A percentile compares a stretch with the other conserved stretches of the same genome.
These are phyloP conservation scores for Pteronura brasiliensis DNA, from an alignment of 2,113 vertebrate species.

Conservation along the genomic window DNA sequence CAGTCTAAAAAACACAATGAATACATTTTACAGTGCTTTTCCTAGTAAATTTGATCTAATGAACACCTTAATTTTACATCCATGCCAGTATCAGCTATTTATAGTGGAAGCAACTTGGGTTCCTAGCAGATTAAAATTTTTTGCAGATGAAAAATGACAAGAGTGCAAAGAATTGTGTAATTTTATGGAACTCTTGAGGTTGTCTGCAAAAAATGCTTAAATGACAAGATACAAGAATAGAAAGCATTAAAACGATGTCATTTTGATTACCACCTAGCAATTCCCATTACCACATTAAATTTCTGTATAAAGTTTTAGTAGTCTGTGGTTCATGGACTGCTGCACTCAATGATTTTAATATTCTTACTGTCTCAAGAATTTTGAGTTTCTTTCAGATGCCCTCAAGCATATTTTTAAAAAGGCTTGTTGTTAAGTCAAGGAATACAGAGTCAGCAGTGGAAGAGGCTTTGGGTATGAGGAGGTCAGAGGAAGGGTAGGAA, in stretches of 20 bases:
- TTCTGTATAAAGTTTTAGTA: conserved; percentile 11
- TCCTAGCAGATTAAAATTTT: conserved; percentile 11
- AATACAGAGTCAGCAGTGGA: background rate
- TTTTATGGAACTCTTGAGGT: conserved; percentile 38
- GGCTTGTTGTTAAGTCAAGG: background rate
- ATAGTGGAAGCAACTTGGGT: background rate
- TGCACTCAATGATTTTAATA: conserved; percentile 28
- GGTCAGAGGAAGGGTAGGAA: background rate
- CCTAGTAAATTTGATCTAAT: background rate
- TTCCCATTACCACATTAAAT: conserved; percentile 23
- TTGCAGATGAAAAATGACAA: conserved; percentile 14
- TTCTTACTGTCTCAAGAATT: background rate
- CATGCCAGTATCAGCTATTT: background rate
- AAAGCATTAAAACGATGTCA: background rate
- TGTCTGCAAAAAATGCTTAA: conserved; percentile 10
- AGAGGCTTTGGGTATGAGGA: background rate
- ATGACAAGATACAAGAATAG: background rate
- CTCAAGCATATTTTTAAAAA: background rate
- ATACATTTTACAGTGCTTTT: background rate
- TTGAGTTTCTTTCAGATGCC: conserved; percentile 33
- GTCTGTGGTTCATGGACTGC: background rate
- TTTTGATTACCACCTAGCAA: conserved; percentile 37
- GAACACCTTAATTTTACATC: background rate
- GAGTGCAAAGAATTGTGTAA: background rate
- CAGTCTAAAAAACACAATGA: background rate